Conservation (phyloP, 2,797 vertebrate species). For the Cyprinodon diabolis region DNA sequence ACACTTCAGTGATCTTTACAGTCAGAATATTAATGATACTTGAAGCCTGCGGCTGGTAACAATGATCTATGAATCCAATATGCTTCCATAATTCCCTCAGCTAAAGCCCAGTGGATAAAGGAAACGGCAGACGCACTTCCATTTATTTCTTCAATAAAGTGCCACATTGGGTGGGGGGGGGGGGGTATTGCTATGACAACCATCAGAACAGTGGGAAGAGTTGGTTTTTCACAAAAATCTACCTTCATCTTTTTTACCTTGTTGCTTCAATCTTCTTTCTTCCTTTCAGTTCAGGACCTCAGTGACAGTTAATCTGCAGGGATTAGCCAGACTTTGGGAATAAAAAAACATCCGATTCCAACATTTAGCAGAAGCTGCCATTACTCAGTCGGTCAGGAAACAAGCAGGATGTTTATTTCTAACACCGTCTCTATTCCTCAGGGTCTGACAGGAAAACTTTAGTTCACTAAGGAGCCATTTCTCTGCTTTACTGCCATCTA, state of each 20-base stretch:
- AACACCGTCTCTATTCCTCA: too few relatives aligned
- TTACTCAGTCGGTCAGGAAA: too few relatives aligned
- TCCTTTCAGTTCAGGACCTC: too few relatives aligned
- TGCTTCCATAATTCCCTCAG: constrained; percentile 63
- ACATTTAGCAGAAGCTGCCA: too few relatives aligned
- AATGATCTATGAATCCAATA: constrained; percentile 79
- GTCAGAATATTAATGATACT: constrained; percentile 75
- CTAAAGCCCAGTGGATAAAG: constrained; percentile 57
- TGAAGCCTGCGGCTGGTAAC: constrained; percentile 68
- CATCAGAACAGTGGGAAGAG: constrained; percentile 43
- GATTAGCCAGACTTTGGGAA: too few relatives aligned
- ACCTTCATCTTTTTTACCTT: neutral
- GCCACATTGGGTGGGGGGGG: constrained; percentile 39
- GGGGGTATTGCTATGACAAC: constrained; percentile 46
- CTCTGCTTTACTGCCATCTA: too few relatives aligned
- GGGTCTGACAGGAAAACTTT: too few relatives aligned
- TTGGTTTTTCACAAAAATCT: constrained; percentile 33
- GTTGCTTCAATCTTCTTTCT: too few relatives aligned
- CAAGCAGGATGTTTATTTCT: too few relatives aligned
- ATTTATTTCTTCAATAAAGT: constrained; percentile 70
- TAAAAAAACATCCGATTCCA: too few relatives aligned
- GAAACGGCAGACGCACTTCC: constrained; percentile 48
- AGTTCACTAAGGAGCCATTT: too few relatives aligned
- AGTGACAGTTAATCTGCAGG: too few relatives aligned
- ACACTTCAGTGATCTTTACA: constrained; percentile 53